Base-by-base conservation (phyloP, 2,113 vertebrate genomes). In the Muscicapa adusta region DNA sequence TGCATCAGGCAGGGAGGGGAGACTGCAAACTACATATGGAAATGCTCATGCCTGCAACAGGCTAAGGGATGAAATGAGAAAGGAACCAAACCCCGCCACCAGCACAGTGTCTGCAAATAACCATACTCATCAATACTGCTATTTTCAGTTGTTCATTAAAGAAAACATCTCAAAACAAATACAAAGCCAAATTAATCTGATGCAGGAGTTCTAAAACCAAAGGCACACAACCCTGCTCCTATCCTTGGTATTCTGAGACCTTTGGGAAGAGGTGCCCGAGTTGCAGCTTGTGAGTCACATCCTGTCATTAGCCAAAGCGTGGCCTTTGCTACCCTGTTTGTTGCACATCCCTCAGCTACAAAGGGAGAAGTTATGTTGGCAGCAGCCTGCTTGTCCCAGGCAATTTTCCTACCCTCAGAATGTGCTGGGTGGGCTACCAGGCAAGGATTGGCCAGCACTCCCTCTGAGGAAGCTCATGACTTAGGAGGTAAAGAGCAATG, bases 401-500 rank as follows among this genome's bases (percentile, higher is more conserved):
- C 40, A 47, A 25, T 43, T 80, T 11, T 74, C 45, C 60, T 33
- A 74, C 34, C 28, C 14, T 16, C 5, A 56, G 13, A 18, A 12
- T 0, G 1, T 18, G 22, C 22, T 42, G 20, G 18, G 7, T 43
- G 33, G 66, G 61, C 57, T 78, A 58, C 20, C 1, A 5, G 2
- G 8, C 18, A 53, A 82, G 8, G 17, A 67, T 3, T 19, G 63
- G 29, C 51, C 38, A 80, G 51, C 24, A 47, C 1, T 9, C 8
- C 18, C 12, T 45, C 31, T 63, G 53, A 19, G 18, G 18, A 63
- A 81, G 28, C 9, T 81, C 36, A 15, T 36, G 26, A 53, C 26
- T 51, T 33, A 78, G 25, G 31, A 71, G 25, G 43, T 12, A 29
- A 70, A 72, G 75, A 74, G 25, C 38, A 38, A 29, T 0, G 18